Percentiles rank a stretch among this genome's conserved stretches.
Evolutionary conservation across 1,140 invertebrate genomes (phyloP).

Genomic region (Saxidomus purpurata): DNA sequence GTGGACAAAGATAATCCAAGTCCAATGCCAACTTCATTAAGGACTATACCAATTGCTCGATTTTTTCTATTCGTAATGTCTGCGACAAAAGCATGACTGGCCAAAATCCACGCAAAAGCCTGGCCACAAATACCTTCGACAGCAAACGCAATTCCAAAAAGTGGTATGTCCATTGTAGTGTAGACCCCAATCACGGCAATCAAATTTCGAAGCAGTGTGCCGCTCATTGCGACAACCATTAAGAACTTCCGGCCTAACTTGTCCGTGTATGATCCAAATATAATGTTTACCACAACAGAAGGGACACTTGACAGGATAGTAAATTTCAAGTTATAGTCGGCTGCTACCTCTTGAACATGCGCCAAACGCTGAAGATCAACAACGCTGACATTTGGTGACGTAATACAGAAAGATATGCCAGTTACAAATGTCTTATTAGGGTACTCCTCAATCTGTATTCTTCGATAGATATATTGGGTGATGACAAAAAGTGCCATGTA

Average conservation of each 20-base stretch:
- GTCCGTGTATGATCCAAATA: constrained; percentile 55
- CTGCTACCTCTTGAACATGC: constrained; percentile 17
- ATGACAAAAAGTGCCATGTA: background rate
- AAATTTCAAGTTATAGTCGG: background rate
- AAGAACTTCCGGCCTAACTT: constrained; percentile 54
- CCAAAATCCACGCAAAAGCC: constrained; percentile 4
- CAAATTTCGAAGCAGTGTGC: background rate
- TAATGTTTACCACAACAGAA: constrained; percentile 28
- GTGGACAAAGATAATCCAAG: background rate
- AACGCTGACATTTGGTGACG: background rate
- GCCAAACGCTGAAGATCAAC: background rate
- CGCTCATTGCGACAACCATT: constrained; percentile 8
- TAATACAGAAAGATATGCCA: constrained; percentile 22
- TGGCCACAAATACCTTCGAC: constrained; percentile 20
- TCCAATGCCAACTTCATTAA: constrained; percentile 32
- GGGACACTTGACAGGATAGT: background rate
- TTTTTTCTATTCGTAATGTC: constrained; percentile 29
- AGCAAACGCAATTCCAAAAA: constrained; percentile 19
- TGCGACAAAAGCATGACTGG: constrained; percentile 27
- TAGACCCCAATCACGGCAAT: background rate
- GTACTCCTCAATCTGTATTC: background rate
- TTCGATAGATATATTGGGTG: constrained; percentile 8
- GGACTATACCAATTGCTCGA: constrained; percentile 25
- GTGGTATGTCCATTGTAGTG: background rate
- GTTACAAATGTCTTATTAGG: constrained; percentile 24